Conservation (phyloP, 2,888 invertebrate genomes). For the Drosophila peninsularis region DNA sequence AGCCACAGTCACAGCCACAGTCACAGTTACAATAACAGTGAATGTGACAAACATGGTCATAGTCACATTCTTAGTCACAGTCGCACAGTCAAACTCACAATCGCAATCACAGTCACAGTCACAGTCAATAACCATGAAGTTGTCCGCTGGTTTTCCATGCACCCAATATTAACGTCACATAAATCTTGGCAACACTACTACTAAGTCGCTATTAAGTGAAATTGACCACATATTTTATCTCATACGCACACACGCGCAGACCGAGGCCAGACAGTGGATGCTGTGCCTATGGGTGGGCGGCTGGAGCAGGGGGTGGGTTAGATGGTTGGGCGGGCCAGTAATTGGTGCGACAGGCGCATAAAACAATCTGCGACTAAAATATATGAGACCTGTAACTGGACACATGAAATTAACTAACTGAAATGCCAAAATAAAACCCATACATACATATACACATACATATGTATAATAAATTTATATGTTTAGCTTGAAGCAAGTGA, state of each 20-base stretch:
- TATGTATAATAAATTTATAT: not conserved
- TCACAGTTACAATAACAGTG: not conserved
- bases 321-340: conserved; percentile 34
- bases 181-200: conserved; percentile 77
- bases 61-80: not conserved
- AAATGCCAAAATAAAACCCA: conserved; percentile 9
- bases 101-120: conserved; percentile 12
- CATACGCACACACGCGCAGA: conserved; percentile 64
- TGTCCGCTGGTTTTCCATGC: conserved; percentile 10
- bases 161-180: conserved; percentile 78
- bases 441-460: not conserved
- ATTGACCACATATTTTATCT: conserved; percentile 84
- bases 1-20: not conserved
- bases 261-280: conserved; percentile 25
- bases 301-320: conserved; percentile 1
- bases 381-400: conserved; percentile 37
- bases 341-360: conserved; percentile 52
- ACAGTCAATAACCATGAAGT: conserved; percentile 36
- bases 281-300: not conserved
- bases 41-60: not conserved
- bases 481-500: not conserved
- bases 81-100: not conserved
- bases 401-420: conserved; percentile 42
- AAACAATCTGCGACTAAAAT: conserved; percentile 63
- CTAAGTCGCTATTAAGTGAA: conserved; percentile 82